Percentiles rank a stretch among this genome's conserved stretches.
These are phyloP conservation scores for Ameiurus melas DNA, from an alignment of 2,113 vertebrate species.

Conservation along the genomic window DNA sequence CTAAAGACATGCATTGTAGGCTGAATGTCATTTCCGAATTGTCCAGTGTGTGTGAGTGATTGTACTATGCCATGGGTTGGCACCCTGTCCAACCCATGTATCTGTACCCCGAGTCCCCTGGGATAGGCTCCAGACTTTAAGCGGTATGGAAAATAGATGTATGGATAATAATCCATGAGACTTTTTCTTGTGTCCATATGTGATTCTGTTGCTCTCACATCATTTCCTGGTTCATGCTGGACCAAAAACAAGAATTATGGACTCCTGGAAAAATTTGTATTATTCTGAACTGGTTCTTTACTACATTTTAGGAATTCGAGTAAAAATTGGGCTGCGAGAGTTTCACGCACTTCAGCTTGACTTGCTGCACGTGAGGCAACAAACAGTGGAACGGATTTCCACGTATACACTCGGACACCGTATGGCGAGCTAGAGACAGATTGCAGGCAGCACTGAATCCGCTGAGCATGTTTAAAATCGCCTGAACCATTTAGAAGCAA, in stretches of 20 bases:
- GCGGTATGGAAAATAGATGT: no score
- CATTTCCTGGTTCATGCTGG: background rate
- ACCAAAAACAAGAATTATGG: background rate
- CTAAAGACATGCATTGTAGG: no score
- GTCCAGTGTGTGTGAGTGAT: no score
- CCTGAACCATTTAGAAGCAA: constrained; percentile 12
- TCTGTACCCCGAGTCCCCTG: no score
- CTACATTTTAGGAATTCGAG: background rate
- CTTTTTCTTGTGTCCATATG: background rate
- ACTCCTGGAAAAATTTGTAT: background rate
- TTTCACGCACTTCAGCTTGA: background rate
- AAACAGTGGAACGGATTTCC: background rate
- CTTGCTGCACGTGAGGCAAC: background rate
- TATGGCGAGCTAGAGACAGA: constrained; percentile 39
- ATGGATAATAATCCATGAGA: background rate
- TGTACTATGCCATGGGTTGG: no score
- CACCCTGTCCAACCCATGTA: no score
- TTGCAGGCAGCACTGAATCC: constrained; percentile 31
- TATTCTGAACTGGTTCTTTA: background rate
- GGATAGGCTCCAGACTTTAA: no score
- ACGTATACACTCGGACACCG: background rate
- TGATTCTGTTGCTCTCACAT: background rate
- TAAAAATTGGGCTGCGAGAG: background rate
- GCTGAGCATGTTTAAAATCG: background rate
- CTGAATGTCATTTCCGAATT: no score